These are phyloP conservation scores for Benitochromis conjunctus DNA, from an alignment of 2,113 vertebrate genomes.

Conservation along the genomic window DNA sequence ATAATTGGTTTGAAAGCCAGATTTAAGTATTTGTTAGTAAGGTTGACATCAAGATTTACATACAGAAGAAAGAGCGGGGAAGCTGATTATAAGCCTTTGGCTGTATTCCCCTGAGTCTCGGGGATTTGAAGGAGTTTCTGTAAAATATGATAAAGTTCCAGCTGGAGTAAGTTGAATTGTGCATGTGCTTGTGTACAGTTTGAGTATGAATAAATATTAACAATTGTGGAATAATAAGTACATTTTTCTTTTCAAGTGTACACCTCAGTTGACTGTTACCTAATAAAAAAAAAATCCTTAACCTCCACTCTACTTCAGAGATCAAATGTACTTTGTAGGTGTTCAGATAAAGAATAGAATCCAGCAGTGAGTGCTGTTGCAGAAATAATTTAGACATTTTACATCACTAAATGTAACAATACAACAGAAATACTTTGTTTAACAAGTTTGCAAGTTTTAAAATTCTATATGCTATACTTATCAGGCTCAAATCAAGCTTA, in stretches of 20 bases:
- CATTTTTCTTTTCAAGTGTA: background rate
- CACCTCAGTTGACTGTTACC: background rate
- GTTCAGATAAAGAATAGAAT: background rate
- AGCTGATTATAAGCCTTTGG: background rate
- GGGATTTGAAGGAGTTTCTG: background rate
- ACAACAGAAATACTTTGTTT: background rate
- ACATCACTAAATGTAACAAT: background rate
- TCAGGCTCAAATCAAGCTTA: background rate
- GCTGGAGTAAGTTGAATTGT: background rate
- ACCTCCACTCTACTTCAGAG: background rate
- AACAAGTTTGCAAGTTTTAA: background rate
- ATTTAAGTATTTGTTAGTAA: background rate
- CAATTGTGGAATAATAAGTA: background rate
- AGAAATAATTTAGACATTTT: background rate
- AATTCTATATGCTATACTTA: background rate
- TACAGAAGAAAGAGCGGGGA: background rate
- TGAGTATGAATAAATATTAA: background rate
- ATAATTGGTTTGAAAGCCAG: conserved; percentile 43
- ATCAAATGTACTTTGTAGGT: background rate
- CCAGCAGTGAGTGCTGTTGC: background rate
- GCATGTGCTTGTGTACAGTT: background rate
- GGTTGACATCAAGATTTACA: conserved; percentile 4
- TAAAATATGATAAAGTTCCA: background rate
- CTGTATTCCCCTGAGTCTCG: background rate
- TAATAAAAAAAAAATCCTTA: background rate